Base-by-base conservation (phyloP, 2,888 invertebrate genomes). In the Nineta flava region DNA sequence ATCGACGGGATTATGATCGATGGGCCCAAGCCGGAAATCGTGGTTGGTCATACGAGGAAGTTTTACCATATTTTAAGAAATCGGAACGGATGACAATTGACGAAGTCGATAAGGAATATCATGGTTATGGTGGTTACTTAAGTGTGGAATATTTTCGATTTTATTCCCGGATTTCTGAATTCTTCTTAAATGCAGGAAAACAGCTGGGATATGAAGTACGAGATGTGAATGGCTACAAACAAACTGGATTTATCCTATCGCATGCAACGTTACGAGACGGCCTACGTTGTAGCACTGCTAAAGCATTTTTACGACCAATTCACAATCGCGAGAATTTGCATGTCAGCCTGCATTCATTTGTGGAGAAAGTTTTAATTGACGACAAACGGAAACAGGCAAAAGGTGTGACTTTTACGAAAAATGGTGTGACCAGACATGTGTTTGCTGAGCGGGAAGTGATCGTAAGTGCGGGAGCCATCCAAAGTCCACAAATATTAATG, bases 401-500 rank as follows among this genome's bases (percentile, higher is more conserved):
- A 40, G 85, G 83, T 1, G 81, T 86, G 0, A 63, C 70, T 52
- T 83, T 84, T 57, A 73, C 68, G n/a, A 79, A 79, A 58, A 63
- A 73, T 43, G 74, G 73, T 2, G 62, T 68, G 4, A 65, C 57
- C 47, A 57, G 55, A 55, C 69, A 67, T 9, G 73, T 81, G 0
- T 70, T 66, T 53, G 84, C 83, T 0, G 72, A 70, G 9, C 79
- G 75, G 57, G 93, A 93, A 66, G 77, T 95, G 0, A 83, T 96
- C 53, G 63, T 96, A 38, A 82, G 88, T 15, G 88, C 88, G 1
- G 96, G 93, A 1, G 67, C 88, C 0, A 73, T 93, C 54, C 84
- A 86, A 60, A 81, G 87, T 2, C 90, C 92, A 0, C 91, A 93
- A 61, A 59, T 93, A 15, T 69, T 94, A 32, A 86, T 91, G 87